Evolutionary conservation across 2,888 invertebrate species (phyloP).

Genomic region (Portevinia maculata): DNA sequence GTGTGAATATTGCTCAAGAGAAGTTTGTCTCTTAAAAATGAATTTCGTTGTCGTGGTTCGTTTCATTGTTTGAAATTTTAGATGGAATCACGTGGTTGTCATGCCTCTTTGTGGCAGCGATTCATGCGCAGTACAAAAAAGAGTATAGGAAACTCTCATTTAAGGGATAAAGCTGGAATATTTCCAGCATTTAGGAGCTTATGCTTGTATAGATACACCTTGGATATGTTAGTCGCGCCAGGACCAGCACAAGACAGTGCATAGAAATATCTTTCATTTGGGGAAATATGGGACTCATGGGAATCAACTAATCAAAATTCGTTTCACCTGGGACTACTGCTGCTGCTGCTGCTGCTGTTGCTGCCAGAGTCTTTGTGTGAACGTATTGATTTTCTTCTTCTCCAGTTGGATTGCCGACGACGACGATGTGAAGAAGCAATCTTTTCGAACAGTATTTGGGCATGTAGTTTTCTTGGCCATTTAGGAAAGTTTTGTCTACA

Average conservation of each 20-base stretch:
- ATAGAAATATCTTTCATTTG: slow-evolving; percentile 74
- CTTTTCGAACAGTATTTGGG: slow-evolving; percentile 38
- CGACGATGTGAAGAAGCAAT: slow-evolving; percentile 47
- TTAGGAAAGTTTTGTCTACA: slow-evolving; percentile 58
- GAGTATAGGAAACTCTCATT: slow-evolving; percentile 43
- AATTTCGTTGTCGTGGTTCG: background rate
- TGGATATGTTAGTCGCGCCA: slow-evolving; percentile 63
- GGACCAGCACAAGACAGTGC: slow-evolving; percentile 68
- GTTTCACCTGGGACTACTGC: slow-evolving; percentile 80
- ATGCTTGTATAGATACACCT: slow-evolving; percentile 47
- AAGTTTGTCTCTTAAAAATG: slow-evolving; percentile 54
- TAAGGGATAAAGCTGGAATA: slow-evolving; percentile 46
- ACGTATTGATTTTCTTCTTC: slow-evolving; percentile 78
- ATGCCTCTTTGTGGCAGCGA: slow-evolving; percentile 33
- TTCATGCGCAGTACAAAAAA: slow-evolving; percentile 60
- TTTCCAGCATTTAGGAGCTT: slow-evolving; percentile 49
- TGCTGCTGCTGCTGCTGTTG: slow-evolving; percentile 53
- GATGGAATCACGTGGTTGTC: slow-evolving; percentile 59
- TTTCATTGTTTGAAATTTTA: slow-evolving; percentile 20
- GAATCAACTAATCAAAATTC: slow-evolving; percentile 83
- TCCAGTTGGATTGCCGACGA: slow-evolving; percentile 44
- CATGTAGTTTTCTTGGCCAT: slow-evolving; percentile 46
- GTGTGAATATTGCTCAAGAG: slow-evolving; percentile 36
- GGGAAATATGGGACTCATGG: slow-evolving; percentile 82
- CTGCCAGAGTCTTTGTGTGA: slow-evolving; percentile 70